Base-by-base conservation (phyloP, 1,140 invertebrate species). In the Eriosoma lanigerum region DNA sequence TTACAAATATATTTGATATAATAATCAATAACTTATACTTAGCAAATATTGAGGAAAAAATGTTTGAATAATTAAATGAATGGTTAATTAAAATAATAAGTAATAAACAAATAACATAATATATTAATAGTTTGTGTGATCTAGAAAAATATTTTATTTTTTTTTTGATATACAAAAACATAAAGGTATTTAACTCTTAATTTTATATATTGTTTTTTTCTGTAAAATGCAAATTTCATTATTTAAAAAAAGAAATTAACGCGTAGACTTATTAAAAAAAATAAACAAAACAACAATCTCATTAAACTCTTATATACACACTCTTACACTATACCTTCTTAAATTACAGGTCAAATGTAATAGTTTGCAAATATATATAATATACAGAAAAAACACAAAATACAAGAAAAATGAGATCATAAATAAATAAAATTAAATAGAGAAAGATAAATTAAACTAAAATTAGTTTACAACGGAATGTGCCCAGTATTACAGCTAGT, bases 341-440 rank as follows among this genome's bases (percentile, higher is more conserved):
- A n/a, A n/a, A 29, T 60, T 15, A 60, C 26, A 24, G 26, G 56
- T 78, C 38, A 46, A 58, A 78, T 46, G 38, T 62, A 62, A 78
- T 46, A 78, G 24, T 62, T 46, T 29, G 15, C 21, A 29, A 48
- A 50, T 17, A 68, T 46, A 66, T 21, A 76, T 3, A 38, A 19
- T 48, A 58, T 62, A 78, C 75, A 29, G 17, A 78, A 78, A 78
- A 62, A 78, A 78, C 75, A 78, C 21, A 62, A 62, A n/a, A 60
- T 78, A 78, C 44, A 78, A 62, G 38, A 19, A n/a, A 78, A 78
- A 78, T 78, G 75, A 78, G 75, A 78, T 56, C 75, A 78, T 62
- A 44, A 60, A 56, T 46, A 60, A 26, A n/a, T n/a, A n/a, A n/a
- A n/a, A n/a, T n/a, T n/a, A n/a, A 60, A 26, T 3, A 62, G 13